Conservation (phyloP, 1,140 invertebrate species). For the Sogatella furcifera region DNA sequence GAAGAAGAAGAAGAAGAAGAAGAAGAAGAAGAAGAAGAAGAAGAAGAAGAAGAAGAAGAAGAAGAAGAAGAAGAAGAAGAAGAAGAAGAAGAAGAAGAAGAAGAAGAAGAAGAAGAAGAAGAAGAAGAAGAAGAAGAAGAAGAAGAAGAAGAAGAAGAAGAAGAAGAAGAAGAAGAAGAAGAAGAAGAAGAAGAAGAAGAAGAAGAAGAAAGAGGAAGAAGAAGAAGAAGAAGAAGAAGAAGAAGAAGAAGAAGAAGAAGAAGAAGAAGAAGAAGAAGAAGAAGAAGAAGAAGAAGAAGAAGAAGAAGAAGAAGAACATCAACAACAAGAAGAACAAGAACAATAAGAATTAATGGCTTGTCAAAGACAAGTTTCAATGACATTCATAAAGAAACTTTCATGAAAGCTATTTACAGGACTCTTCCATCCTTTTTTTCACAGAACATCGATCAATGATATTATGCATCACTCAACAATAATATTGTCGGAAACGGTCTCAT, state of each 20-base stretch:
- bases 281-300: constrained; percentile 7
- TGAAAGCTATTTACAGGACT: no score
- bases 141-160: neutral
- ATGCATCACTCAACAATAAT: no score
- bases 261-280: neutral
- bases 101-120: neutral
- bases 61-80: constrained; percentile 5
- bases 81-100: neutral
- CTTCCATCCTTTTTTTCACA: no score
- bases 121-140: neutral
- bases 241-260: neutral
- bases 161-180: neutral
- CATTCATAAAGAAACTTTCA: no score
- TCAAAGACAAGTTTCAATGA: no score
- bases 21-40: neutral
- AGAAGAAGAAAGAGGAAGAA: neutral
- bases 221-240: neutral
- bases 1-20: neutral
- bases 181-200: neutral
- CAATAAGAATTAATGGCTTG: no score
- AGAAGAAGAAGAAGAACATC: constrained; percentile 4
- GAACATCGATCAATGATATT: no score
- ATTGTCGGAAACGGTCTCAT: no score
- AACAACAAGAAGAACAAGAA: constrained; percentile 3
- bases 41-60: constrained; percentile 5